A percentile compares a stretch with the other conserved stretches of the same genome.
Conservation (phyloP, 2,113 vertebrate genomes). For the Indicator maculatus region DNA sequence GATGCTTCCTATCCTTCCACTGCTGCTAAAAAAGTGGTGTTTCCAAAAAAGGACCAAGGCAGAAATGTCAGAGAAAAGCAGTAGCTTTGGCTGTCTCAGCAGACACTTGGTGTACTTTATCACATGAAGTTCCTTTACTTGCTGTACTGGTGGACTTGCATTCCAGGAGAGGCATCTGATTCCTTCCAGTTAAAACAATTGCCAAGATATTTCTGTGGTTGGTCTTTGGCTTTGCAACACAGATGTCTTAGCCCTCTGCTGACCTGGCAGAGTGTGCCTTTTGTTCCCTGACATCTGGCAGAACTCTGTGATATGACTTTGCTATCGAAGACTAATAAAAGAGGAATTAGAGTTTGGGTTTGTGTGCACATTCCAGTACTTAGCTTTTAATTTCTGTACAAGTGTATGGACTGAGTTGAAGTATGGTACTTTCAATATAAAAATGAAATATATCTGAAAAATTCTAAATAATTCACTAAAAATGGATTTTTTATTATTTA, state of each 20-base stretch:
- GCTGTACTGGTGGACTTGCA: background rate
- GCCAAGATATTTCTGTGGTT: constrained; percentile 18
- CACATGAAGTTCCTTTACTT: background rate
- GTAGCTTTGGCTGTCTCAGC: background rate
- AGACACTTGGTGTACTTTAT: background rate
- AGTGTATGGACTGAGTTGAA: background rate
- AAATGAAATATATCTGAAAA: background rate
- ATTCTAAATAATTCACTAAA: background rate
- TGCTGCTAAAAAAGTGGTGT: background rate
- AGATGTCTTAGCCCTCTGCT: background rate
- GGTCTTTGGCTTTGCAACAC: background rate
- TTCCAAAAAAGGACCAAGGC: background rate
- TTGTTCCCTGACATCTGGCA: constrained; percentile 7
- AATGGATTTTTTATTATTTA: background rate
- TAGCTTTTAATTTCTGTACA: background rate
- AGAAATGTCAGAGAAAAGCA: background rate
- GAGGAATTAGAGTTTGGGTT: background rate
- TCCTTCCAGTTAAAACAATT: background rate
- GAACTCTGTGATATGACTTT: background rate
- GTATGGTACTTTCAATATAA: background rate
- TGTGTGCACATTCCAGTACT: background rate
- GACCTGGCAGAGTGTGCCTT: background rate
- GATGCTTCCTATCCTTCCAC: background rate
- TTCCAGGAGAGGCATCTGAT: background rate
- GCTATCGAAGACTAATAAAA: background rate